Conservation (phyloP, 2,113 vertebrate genomes). For the Poicephalus meyeri region DNA sequence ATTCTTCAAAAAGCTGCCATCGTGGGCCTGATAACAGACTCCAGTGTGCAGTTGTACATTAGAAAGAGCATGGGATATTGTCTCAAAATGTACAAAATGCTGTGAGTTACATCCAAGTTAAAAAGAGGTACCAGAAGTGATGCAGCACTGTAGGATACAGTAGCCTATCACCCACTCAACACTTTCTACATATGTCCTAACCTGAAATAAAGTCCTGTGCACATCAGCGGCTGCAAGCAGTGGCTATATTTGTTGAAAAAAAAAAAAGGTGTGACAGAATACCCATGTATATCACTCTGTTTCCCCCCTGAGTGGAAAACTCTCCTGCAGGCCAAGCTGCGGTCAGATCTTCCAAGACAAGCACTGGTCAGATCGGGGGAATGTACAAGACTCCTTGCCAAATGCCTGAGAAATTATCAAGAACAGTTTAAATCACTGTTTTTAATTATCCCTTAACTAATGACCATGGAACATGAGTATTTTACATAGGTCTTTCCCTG, state of each 20-base stretch:
- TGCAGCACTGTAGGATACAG: neutral
- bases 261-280: neutral
- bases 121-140: neutral
- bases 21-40: neutral
- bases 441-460: neutral
- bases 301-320: neutral
- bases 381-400: neutral
- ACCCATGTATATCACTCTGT: neutral
- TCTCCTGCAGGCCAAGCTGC: neutral
- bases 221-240: neutral
- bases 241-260: neutral
- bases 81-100: neutral
- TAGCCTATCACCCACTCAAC: neutral
- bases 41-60: neutral
- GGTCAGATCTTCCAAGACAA: neutral
- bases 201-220: neutral
- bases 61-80: neutral
- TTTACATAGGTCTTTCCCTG: neutral
- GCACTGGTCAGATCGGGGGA: neutral
- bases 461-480: neutral
- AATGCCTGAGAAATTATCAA: neutral
- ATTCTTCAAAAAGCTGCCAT: neutral
- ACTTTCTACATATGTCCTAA: neutral
- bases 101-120: neutral
- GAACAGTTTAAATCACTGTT: neutral